Evolutionary conservation across 2,113 vertebrate genomes (phyloP).

Genomic region (Perca fluviatilis): DNA sequence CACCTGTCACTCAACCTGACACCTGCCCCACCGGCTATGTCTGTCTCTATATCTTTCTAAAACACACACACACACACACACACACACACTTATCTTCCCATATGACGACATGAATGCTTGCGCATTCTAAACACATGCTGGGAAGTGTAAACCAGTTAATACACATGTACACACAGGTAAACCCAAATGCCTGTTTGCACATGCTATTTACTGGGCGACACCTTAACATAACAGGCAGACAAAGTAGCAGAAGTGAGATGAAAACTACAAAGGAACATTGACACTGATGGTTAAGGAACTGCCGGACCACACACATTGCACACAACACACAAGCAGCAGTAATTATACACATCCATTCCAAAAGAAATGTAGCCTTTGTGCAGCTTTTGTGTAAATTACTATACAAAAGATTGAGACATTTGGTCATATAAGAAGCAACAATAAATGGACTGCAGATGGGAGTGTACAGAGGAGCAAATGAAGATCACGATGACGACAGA

Average conservation of each 20-base stretch:
- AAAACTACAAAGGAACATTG: neutral
- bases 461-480: neutral
- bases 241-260: conserved; percentile 20
- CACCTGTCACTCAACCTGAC: conserved; percentile 66
- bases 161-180: conserved; percentile 44
- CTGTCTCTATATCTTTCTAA: neutral
- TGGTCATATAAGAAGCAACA: neutral
- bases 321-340: conserved; percentile 21
- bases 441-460: neutral
- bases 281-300: neutral
- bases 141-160: conserved; percentile 43
- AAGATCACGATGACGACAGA: neutral
- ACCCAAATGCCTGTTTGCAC: conserved; percentile 35
- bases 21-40: conserved; percentile 45
- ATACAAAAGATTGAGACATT: neutral
- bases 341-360: conserved; percentile 28
- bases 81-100: conserved; percentile 7
- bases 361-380: neutral
- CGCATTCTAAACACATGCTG: neutral
- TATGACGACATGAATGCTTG: neutral
- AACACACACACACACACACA: neutral
- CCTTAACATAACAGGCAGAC: conserved; percentile 34
- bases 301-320: conserved; percentile 50
- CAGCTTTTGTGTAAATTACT: neutral
- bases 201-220: conserved; percentile 26